Evolutionary conservation across 2,113 vertebrate genomes (phyloP).

Genomic region (Catharus minimus): DNA sequence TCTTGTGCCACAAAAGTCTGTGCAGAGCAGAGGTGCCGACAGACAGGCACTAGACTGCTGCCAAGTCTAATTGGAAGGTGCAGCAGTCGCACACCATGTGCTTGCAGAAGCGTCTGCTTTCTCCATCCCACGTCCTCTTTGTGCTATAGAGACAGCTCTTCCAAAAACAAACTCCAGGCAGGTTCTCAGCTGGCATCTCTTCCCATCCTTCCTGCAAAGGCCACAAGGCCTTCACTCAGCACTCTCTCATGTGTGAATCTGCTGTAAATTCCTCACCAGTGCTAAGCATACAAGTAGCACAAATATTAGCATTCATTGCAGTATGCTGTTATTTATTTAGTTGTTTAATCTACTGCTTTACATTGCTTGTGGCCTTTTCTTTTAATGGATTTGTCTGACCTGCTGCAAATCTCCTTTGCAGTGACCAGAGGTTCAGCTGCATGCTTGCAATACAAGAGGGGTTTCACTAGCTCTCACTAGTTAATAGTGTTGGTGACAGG

Average conservation of each 20-base stretch:
- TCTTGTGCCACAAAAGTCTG: neutral
- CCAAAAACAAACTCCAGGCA: neutral
- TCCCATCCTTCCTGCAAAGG: neutral
- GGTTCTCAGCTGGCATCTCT: neutral
- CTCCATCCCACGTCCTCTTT: neutral
- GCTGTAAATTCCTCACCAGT: neutral
- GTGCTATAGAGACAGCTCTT: neutral
- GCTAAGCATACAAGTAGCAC: neutral
- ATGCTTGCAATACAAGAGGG: neutral
- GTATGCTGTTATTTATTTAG: slow-evolving; percentile 9
- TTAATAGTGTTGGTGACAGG: neutral
- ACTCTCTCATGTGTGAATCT: neutral
- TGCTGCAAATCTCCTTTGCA: slow-evolving; percentile 8
- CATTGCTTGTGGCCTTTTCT: slow-evolving; percentile 21
- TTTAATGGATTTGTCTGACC: slow-evolving; percentile 30
- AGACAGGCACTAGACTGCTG: neutral
- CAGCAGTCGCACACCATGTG: neutral
- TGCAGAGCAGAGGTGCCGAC: neutral
- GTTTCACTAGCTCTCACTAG: neutral
- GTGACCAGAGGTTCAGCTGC: fast-evolving
- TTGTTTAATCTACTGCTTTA: slow-evolving; percentile 29
- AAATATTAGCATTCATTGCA: neutral
- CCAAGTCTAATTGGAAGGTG: slow-evolving; percentile 3
- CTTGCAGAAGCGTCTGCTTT: neutral
- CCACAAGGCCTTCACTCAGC: neutral